phyloP scores from a whole-genome alignment of 2,113 vertebrate species.

The Felis catus region DNA sequence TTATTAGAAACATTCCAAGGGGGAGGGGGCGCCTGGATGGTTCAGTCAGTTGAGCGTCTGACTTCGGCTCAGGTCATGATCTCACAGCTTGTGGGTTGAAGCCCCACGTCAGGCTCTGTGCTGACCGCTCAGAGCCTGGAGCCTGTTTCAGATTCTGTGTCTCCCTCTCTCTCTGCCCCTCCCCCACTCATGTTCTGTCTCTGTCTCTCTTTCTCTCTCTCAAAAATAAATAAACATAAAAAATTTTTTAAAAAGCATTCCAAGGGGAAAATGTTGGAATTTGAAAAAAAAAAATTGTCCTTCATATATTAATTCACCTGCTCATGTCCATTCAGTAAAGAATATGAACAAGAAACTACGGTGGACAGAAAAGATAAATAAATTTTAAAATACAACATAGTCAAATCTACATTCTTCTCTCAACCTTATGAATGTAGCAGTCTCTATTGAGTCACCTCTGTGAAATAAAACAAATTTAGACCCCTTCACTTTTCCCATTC shows the following conservation, averaged over 20 bases:
- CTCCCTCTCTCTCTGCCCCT: no score
- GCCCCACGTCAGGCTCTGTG: no score
- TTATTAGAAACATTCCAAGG: background rate
- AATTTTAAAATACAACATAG: background rate
- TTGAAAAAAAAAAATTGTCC: background rate
- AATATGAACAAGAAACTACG: background rate
- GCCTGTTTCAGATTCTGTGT: no score
- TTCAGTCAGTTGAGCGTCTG: no score
- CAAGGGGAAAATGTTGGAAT: background rate
- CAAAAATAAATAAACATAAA: no score
- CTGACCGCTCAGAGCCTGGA: no score
- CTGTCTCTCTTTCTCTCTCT: no score
- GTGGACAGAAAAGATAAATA: background rate
- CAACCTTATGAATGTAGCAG: background rate
- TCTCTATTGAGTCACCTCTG: background rate
- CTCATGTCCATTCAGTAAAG: slow-evolving; percentile 11
- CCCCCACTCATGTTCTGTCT: no score
- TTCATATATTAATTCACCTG: slow-evolving; percentile 21
- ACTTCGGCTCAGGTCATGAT: no score
- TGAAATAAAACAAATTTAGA: background rate
- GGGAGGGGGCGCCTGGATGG: background rate
- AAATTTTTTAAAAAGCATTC: background rate
- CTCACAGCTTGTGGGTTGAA: no score
- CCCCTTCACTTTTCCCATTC: background rate
- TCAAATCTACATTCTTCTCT: background rate